These are phyloP conservation scores for Dynastes tityus DNA, from an alignment of 2,888 invertebrate species.

Conservation along the genomic window DNA sequence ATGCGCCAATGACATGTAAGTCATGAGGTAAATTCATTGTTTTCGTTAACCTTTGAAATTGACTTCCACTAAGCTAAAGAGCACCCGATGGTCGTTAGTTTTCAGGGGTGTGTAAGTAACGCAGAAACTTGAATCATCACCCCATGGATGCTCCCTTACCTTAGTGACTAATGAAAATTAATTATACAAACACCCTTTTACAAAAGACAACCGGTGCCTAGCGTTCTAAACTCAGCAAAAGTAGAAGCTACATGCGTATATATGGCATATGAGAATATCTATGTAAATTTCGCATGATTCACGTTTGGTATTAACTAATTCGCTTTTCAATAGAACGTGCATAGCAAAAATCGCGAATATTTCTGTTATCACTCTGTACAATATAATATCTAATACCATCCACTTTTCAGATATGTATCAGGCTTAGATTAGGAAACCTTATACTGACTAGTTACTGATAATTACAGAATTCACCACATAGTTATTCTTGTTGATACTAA, in stretches of 20 bases:
- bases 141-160: slow-evolving; percentile 32
- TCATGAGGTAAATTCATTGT: not conserved
- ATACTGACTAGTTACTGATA: too few species aligned
- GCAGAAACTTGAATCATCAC: slow-evolving; percentile 44
- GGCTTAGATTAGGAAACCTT: too few species aligned
- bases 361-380: too few species aligned
- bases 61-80: not conserved
- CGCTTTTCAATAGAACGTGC: too few species aligned
- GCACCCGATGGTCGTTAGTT: not conserved
- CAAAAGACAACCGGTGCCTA: slow-evolving; percentile 30
- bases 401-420: too few species aligned
- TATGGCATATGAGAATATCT: not conserved
- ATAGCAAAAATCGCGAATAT: too few species aligned
- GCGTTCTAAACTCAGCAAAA: not conserved
- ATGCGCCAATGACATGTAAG: not conserved
- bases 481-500: too few species aligned
- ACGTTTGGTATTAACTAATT: not conserved
- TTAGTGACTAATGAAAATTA: slow-evolving; percentile 53
- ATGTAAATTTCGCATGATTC: not conserved
- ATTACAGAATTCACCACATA: too few species aligned
- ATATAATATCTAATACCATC: too few species aligned
- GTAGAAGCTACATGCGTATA: not conserved
- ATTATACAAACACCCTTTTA: slow-evolving; percentile 51
- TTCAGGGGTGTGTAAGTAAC: slow-evolving; percentile 20
- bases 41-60: not conserved